Evolutionary conservation across 2,888 invertebrate species (phyloP).

Genomic region (Chouioia cunea): DNA sequence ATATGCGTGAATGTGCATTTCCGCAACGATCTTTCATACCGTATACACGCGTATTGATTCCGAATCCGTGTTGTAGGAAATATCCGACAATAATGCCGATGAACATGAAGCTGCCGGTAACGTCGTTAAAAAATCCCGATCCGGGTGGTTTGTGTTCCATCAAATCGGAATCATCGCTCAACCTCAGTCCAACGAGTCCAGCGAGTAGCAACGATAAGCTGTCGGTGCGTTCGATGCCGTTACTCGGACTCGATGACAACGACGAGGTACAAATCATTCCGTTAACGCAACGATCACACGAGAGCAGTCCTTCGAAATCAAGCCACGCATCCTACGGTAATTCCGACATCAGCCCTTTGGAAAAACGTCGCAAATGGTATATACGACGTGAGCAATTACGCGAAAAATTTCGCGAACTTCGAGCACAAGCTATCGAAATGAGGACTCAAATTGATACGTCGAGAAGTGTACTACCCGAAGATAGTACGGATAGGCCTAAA

Average conservation of each 20-base stretch:
- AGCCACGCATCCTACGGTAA: too few relatives aligned
- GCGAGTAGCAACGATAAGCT: background rate
- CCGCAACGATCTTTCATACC: background rate
- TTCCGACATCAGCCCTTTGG: background rate
- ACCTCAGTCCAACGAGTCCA: background rate
- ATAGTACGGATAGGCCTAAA: conserved; percentile 45
- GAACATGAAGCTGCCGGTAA: background rate
- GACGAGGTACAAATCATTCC: background rate
- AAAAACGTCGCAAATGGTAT: conserved; percentile 12
- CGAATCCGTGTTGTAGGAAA: conserved; percentile 17
- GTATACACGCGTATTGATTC: too few relatives aligned
- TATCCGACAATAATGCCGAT: conserved; percentile 15
- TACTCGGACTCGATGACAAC: background rate
- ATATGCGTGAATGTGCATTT: conserved; percentile 23
- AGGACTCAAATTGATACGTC: conserved; percentile 50
- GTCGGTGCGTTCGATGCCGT: conserved; percentile 2
- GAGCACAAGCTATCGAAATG: conserved; percentile 53
- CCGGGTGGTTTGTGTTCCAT: background rate
- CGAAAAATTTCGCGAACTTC: conserved; percentile 49
- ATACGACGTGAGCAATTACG: conserved; percentile 8
- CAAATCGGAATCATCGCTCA: background rate
- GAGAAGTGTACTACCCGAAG: conserved; percentile 34
- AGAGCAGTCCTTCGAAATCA: too few relatives aligned
- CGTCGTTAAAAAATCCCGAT: background rate
- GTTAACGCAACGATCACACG: too few relatives aligned